A percentile compares a stretch with the other conserved stretches of the same genome.
phyloP scores from a whole-genome alignment of 23 tunicate species.

The Halocynthia aurantium region DNA sequence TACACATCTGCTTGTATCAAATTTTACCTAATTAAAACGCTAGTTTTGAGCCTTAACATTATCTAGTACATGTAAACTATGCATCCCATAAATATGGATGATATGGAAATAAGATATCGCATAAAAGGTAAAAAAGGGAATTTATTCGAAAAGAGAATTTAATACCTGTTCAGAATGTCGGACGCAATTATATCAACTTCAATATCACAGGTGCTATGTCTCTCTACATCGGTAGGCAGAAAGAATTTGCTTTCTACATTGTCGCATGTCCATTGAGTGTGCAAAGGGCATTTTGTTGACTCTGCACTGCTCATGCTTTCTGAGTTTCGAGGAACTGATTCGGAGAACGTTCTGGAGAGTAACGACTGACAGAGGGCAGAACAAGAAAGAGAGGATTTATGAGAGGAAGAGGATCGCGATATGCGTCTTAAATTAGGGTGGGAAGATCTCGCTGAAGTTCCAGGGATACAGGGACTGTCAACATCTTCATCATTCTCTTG shows the following conservation, averaged over 20 bases:
- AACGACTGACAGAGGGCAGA: conserved; percentile 9
- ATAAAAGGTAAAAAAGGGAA: neutral
- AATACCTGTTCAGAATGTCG: conserved; percentile 68
- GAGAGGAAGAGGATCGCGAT: neutral
- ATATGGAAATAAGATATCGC: no score
- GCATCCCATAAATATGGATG: neutral
- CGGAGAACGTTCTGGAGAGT: neutral
- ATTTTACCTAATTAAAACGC: no score
- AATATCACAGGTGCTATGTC: conserved; percentile 58
- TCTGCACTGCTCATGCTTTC: neutral
- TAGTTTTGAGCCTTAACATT: no score
- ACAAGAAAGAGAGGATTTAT: conserved; percentile 2
- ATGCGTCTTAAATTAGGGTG: no score
- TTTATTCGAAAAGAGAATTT: neutral
- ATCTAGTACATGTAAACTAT: no score
- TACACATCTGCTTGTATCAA: no score
- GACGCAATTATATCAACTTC: conserved; percentile 87
- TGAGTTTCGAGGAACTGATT: neutral
- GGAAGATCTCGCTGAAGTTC: neutral
- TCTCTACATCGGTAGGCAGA: conserved; percentile 34
- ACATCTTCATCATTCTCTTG: neutral
- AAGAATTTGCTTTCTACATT: conserved; percentile 28
- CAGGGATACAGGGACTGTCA: neutral
- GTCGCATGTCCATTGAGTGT: conserved; percentile 31
- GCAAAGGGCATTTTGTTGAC: conserved; percentile 25